Evolutionary conservation across 2,888 invertebrate genomes (phyloP).

Genomic region (Desoria tigrina): DNA sequence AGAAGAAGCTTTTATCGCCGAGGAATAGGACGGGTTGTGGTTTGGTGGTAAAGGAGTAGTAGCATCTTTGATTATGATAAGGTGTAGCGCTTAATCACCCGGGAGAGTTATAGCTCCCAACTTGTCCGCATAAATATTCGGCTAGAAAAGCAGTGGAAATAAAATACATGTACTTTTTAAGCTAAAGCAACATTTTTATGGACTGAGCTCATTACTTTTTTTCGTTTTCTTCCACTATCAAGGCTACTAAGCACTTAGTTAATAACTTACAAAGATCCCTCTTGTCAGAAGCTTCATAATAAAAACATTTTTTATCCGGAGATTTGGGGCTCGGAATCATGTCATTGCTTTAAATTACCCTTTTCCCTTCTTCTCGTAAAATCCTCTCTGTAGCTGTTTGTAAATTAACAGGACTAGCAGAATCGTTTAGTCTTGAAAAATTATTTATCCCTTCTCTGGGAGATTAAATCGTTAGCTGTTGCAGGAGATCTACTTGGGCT

Average conservation of each 20-base stretch:
- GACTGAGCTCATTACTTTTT: constrained; percentile 30
- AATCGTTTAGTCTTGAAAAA: background rate
- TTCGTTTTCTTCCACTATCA: constrained; percentile 9
- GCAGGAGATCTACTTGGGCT: too few species aligned
- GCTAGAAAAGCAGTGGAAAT: constrained; percentile 21
- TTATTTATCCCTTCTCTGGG: constrained; percentile 1
- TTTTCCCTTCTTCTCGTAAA: constrained; percentile 6
- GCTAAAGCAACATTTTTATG: constrained; percentile 34
- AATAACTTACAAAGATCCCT: constrained; percentile 19
- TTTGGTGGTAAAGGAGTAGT: constrained; percentile 16
- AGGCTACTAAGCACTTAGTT: constrained; percentile 19
- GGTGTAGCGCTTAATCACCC: constrained; percentile 41
- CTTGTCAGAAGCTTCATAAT: constrained; percentile 17
- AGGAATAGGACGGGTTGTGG: constrained; percentile 2
- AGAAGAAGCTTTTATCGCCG: too few species aligned
- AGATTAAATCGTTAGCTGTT: too few species aligned
- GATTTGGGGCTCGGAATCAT: constrained; percentile 10
- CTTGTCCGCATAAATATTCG: constrained; percentile 35
- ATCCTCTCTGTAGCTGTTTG: background rate
- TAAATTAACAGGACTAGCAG: background rate
- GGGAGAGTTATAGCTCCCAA: constrained; percentile 38
- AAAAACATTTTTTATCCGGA: constrained; percentile 13
- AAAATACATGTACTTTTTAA: constrained; percentile 34
- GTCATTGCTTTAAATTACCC: constrained; percentile 22
- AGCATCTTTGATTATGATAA: constrained; percentile 31